Conservation (phyloP, 2,797 vertebrate genomes). For the Notoglanidium macrostoma region DNA sequence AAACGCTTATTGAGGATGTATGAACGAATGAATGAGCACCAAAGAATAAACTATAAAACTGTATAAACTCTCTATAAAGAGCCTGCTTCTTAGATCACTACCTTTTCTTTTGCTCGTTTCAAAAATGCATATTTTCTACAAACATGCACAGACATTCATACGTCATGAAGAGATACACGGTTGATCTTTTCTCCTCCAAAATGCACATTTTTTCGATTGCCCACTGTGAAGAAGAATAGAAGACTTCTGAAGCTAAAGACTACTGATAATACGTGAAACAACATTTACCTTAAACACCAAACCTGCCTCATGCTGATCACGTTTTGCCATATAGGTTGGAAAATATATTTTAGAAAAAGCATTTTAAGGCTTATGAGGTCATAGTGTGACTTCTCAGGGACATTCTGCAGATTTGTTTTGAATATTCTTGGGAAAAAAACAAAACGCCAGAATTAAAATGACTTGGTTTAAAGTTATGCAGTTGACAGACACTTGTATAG, state of each 20-base stretch:
- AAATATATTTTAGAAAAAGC: neutral
- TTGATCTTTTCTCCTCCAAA: neutral
- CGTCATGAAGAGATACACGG: neutral
- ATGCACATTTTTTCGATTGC: neutral
- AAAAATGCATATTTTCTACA: neutral
- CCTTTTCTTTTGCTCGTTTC: neutral
- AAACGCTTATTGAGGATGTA: neutral
- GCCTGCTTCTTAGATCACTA: neutral
- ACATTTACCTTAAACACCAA: neutral
- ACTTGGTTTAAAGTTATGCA: neutral
- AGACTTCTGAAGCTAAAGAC: neutral
- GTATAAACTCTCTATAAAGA: neutral
- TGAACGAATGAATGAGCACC: neutral
- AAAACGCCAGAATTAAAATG: too few species aligned
- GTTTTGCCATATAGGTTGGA: neutral
- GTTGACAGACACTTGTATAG: neutral
- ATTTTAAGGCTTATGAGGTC: neutral
- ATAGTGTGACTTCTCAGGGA: neutral
- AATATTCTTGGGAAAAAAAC: fast-evolving
- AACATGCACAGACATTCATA: neutral
- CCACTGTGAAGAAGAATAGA: neutral
- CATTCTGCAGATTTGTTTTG: neutral
- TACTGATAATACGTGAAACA: neutral
- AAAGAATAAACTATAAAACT: neutral
- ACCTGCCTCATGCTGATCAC: neutral